Percentiles rank a stretch among this genome's conserved stretches.
These are phyloP conservation scores for Opisthocomus hoazin DNA, from an alignment of 2,113 vertebrate species.

Conservation along the genomic window DNA sequence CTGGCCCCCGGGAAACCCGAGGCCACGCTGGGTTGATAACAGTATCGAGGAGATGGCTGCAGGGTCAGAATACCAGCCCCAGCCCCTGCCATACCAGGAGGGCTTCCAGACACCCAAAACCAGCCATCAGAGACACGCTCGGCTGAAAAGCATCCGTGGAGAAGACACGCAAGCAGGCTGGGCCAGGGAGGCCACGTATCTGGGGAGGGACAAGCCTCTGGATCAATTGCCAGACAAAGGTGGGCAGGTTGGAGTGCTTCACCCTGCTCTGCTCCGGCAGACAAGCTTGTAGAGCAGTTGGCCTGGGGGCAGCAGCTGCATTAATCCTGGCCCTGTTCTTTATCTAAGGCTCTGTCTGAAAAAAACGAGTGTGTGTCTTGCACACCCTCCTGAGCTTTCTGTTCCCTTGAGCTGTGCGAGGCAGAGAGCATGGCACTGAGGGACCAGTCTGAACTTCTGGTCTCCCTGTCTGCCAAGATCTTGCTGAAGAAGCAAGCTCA, in stretches of 20 bases:
- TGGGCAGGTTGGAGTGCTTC: neutral
- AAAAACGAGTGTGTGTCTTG: neutral
- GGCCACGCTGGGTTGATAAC: neutral
- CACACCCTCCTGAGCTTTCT: neutral
- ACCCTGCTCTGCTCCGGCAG: neutral
- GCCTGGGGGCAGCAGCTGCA: conserved; percentile 30
- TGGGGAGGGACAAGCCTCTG: neutral
- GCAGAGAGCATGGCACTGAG: neutral
- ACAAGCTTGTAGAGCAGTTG: conserved; percentile 22
- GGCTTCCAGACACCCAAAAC: conserved; percentile 10
- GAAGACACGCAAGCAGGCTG: neutral
- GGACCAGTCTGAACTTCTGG: neutral
- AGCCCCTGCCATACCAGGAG: neutral
- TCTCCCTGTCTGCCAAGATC: neutral
- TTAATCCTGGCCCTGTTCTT: conserved; percentile 39
- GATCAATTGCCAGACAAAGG: conserved; percentile 44
- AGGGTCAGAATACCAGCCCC: neutral
- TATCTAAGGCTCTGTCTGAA: neutral
- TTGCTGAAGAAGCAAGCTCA: neutral
- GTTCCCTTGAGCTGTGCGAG: neutral
- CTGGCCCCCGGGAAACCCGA: neutral
- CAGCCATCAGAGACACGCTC: neutral
- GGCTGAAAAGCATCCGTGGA: neutral
- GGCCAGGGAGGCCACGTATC: accelerated
- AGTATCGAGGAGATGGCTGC: neutral